phyloP scores from a whole-genome alignment of 2,888 invertebrate genomes.

The Apodemia zela region DNA sequence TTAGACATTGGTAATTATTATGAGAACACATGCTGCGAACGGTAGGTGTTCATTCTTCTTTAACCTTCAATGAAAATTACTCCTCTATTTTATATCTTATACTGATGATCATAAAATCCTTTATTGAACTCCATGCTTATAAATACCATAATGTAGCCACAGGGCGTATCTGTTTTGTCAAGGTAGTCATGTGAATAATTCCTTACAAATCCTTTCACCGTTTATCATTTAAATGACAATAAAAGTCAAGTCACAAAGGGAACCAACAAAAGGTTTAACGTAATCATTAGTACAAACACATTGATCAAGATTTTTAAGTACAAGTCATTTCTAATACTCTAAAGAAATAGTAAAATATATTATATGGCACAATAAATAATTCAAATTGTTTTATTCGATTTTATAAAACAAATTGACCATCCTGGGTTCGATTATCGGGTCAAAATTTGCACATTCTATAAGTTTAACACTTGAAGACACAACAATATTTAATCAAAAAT shows the following conservation, averaged over 20 bases:
- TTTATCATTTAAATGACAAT: constrained; percentile 78
- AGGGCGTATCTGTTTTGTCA: constrained; percentile 76
- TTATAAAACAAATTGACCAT: no score
- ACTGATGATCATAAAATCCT: constrained; percentile 24
- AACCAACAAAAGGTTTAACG: constrained; percentile 45
- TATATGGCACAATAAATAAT: neutral
- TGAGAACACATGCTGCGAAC: constrained; percentile 68
- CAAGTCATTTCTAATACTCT: neutral
- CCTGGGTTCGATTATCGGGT: no score
- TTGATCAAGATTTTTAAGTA: constrained; percentile 22
- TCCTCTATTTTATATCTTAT: constrained; percentile 32
- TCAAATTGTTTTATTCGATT: no score
- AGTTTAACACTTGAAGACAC: no score
- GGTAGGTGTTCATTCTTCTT: constrained; percentile 64
- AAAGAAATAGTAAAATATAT: neutral
- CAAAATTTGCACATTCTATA: no score
- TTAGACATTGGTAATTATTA: constrained; percentile 57
- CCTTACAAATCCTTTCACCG: constrained; percentile 71
- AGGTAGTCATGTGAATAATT: constrained; percentile 72
- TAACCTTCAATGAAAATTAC: neutral
- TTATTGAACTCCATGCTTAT: constrained; percentile 21
- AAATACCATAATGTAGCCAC: constrained; percentile 57
- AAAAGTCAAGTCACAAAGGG: constrained; percentile 65
- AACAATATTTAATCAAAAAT: no score
- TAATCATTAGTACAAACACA: constrained; percentile 31